phyloP scores from a whole-genome alignment of 2,888 invertebrate species.

The Agrotis puta region DNA sequence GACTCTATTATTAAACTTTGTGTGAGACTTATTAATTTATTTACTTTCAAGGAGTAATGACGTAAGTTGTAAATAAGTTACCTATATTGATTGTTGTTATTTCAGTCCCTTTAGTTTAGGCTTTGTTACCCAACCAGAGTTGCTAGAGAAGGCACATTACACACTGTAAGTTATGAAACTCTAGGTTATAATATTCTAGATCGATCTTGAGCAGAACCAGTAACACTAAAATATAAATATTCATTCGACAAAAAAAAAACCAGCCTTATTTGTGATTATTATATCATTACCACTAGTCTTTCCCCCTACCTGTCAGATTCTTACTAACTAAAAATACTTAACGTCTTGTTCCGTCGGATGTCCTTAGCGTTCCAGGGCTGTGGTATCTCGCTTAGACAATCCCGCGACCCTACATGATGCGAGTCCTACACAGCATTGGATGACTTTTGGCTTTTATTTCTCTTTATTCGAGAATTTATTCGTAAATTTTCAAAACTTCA shows the following conservation, averaged over 20 bases:
- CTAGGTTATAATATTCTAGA: neutral
- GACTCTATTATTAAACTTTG: neutral
- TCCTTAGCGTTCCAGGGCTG: no score
- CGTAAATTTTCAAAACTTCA: no score
- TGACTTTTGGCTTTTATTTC: no score
- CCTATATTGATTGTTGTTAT: conserved; percentile 4
- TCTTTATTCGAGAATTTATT: no score
- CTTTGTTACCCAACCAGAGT: neutral
- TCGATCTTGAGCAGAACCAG: neutral
- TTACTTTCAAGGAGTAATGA: neutral
- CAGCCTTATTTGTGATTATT: no score
- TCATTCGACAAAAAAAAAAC: no score
- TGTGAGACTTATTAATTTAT: conserved; percentile 8
- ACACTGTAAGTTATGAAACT: neutral
- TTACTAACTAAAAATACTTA: neutral
- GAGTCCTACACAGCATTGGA: no score
- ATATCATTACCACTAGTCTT: no score
- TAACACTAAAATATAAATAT: neutral
- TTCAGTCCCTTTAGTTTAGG: neutral
- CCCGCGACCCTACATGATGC: no score
- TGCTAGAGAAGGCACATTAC: neutral
- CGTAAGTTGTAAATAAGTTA: neutral
- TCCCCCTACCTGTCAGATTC: no score
- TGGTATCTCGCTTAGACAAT: no score
- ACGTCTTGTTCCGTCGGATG: no score